Base-by-base conservation (phyloP, 1,140 invertebrate species). In the Dysdera silvatica region DNA sequence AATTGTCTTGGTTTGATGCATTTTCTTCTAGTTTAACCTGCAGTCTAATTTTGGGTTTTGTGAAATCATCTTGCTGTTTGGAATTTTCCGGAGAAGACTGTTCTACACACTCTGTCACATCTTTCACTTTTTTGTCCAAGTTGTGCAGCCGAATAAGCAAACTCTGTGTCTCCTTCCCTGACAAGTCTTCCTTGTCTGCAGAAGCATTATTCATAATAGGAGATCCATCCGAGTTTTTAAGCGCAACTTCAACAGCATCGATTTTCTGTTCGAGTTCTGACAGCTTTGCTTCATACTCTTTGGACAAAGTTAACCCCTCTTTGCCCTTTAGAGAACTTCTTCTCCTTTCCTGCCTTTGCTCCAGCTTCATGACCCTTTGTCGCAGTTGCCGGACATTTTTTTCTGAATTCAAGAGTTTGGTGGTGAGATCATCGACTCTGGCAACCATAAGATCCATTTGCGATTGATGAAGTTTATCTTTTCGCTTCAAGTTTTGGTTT, bases 221-320 rank as follows among this genome's bases (percentile, higher is more conserved):
- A 14, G 14, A 20, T 4, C 5, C 14, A 6, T 53, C 48, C 18
- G 56, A 31, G 12, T 7, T 53, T n/a, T 57, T 53, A n/a, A 67
- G 28, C 1, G 51, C 45, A 26, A 28, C 77, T 69, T 87, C 85
- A 26, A 88, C 75, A 29, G 82, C 77, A 53, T 80, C 79, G 4
- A 89, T 85, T 76, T 87, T 88, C 48, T 81, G 82, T 75, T 91
- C 88, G 53, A 91, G 74, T 71, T 91, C 87, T 8, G 80, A 79
- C 16, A 91, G 76, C 73, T 91, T 91, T 28, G 87, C 84, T 73
- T 92, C 88, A 16, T 91, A 81, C 75, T 91, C 87, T 75, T 87
- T 87, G 5, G 85, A 83, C 48, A 89, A 81, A 12, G 84, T 83
- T 66, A 88, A 83, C 14, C 86, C 87, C 73, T 91, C 88, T 29